Base-by-base conservation (phyloP, 2,888 invertebrate genomes). In the Leptopilina drosophilae region DNA sequence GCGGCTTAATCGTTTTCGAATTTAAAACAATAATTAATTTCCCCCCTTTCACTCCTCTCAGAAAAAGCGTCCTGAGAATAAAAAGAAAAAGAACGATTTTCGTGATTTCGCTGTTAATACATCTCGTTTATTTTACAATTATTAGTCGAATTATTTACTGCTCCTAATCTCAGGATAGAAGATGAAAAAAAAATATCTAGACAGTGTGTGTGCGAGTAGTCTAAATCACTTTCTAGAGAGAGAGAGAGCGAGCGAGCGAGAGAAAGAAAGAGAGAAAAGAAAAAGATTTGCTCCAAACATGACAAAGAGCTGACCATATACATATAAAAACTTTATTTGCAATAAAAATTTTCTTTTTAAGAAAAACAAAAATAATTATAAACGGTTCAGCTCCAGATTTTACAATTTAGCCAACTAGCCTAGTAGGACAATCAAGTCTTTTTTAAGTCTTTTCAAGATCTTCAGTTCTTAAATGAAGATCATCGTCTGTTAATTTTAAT, bases 381-480 rank as follows among this genome's bases (percentile, higher is more conserved):
- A 49, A 49, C 33, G 73, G 33, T 73, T n/a, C 56, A 73, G 53
- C 56, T 56, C 56, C 33, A 73, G 69, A 69, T 49, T 49, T 26
- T 20, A 49, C 12, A 53, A 73, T 62, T 62, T 62, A 62, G 62
- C 20, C 59, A 26, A 67, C 49, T 26, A 67, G 67, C 67, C 77
- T 80, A 64, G 65, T 80, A 80, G 80, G 80, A 80, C 80, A 80
- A 80, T 80, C 80, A 78, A 77, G 49, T 59, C n/a, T 15, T 59
- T 59, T 15, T 20, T 49, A 49, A 49, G 49, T 49, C 69, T 49
- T n/a, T n/a, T 49, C 12, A 49, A 49, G 49, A 49, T 49, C 49
- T 49, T 49, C 12, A 12, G 9, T 49, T 49, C 11, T 49, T 11
- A 49, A 11, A 11, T 49, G 49, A 49, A 42, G 49, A 49, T 49